Percentiles rank a stretch among this genome's conserved stretches.
Conservation (phyloP, 2,888 invertebrate species). For the Heteromyza rotundicornis region DNA sequence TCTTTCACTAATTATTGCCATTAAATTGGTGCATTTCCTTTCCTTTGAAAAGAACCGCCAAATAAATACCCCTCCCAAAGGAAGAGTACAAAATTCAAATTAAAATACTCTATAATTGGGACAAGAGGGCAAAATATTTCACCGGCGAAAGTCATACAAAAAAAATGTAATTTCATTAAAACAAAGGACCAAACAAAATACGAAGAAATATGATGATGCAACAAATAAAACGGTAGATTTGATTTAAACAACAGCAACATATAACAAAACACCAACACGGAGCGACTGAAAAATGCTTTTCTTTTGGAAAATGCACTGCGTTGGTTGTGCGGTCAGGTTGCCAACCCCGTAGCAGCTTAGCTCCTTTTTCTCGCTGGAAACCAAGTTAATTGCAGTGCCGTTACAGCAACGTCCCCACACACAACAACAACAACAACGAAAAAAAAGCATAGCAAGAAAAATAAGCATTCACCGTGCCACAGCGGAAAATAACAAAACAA, state of each 20-base stretch:
- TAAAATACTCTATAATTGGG: background rate
- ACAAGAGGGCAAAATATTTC: no score
- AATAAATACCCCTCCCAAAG: no score
- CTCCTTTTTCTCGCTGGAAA: constrained; percentile 18
- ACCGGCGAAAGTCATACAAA: no score
- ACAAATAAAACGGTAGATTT: background rate
- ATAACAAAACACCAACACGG: background rate
- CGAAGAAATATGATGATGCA: background rate
- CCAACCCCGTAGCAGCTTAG: constrained; percentile 10
- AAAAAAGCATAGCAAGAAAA: constrained; percentile 5
- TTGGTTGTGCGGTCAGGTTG: background rate
- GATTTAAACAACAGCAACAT: background rate
- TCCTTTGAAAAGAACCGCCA: no score
- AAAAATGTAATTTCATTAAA: background rate
- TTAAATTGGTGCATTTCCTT: constrained; percentile 2
- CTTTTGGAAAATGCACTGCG: background rate
- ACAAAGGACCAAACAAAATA: background rate
- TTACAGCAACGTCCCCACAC: background rate
- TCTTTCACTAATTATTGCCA: background rate
- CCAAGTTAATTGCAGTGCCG: constrained; percentile 21
- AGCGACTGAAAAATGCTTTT: no score
- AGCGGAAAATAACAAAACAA: background rate
- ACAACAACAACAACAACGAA: constrained; percentile 1
- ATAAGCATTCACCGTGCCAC: no score
- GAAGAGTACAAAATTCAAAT: background rate